These are phyloP conservation scores for Corythornis cristatus DNA, from an alignment of 2,113 vertebrate species.

Conservation along the genomic window DNA sequence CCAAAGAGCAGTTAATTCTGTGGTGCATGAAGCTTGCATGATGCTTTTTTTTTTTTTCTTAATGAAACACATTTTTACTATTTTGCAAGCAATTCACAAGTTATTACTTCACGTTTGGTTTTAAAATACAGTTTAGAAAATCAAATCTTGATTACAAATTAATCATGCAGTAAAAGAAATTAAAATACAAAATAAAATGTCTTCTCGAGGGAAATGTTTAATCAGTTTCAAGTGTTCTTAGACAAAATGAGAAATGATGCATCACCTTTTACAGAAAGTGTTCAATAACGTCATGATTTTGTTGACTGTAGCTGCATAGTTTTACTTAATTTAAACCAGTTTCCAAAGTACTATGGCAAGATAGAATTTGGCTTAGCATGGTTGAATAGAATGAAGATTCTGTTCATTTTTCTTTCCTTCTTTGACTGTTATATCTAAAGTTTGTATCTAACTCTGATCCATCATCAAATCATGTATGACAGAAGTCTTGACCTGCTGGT, in stretches of 20 bases:
- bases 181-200: slow-evolving; percentile 56
- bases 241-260: slow-evolving; percentile 10
- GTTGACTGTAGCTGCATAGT: not conserved
- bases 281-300: slow-evolving; percentile 8
- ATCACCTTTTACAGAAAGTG: slow-evolving; percentile 10
- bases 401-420: not conserved
- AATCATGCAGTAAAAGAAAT: slow-evolving; percentile 52
- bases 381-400: not conserved
- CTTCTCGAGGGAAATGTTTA: slow-evolving; percentile 20
- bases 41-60: not conserved
- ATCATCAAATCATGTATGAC: not conserved
- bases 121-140: slow-evolving; percentile 56
- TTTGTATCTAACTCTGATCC: not conserved
- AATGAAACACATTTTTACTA: slow-evolving; percentile 23
- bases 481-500: not conserved
- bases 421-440: not conserved
- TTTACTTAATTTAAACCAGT: slow-evolving; percentile 23
- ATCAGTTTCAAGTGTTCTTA: slow-evolving; percentile 37
- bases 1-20: not conserved
- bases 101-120: slow-evolving; percentile 39
- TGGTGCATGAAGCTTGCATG: slow-evolving; percentile 8
- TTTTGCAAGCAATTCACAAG: slow-evolving; percentile 24
- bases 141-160: slow-evolving; percentile 58
- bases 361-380: not conserved
- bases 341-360: slow-evolving; percentile 13